phyloP scores from a whole-genome alignment of 2,113 vertebrate genomes.

The Neotoma lepida region DNA sequence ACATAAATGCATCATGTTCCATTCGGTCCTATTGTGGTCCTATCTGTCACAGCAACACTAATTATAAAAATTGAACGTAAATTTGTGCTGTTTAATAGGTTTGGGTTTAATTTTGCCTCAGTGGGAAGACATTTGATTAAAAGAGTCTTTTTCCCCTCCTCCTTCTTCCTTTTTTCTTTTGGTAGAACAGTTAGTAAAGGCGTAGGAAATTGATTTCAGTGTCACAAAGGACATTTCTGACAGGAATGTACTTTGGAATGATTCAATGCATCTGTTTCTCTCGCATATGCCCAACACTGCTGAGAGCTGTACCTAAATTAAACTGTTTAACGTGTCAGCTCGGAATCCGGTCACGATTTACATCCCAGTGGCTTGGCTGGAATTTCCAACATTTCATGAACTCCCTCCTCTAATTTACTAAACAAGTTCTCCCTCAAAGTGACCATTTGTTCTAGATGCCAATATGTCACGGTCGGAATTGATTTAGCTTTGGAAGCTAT shows the following conservation, averaged over 20 bases:
- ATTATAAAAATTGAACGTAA: slow-evolving; percentile 84
- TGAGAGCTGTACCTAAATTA: slow-evolving; percentile 85
- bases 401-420: slow-evolving; percentile 73
- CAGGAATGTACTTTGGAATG: slow-evolving; percentile 85
- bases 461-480: slow-evolving; percentile 1
- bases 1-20: slow-evolving; percentile 69
- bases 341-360: slow-evolving; percentile 81
- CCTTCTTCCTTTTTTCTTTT: slow-evolving; percentile 68
- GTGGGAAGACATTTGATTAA: slow-evolving; percentile 69
- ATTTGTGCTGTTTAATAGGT: slow-evolving; percentile 74
- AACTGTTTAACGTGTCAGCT: slow-evolving; percentile 86
- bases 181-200: slow-evolving; percentile 79
- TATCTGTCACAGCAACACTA: slow-evolving; percentile 88
- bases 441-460: slow-evolving; percentile 66
- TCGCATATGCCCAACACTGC: slow-evolving; percentile 79
- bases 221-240: slow-evolving; percentile 85
- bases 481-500: slow-evolving; percentile 26
- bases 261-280: slow-evolving; percentile 86
- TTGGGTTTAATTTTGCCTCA: slow-evolving; percentile 73
- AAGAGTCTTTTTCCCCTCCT: slow-evolving; percentile 65
- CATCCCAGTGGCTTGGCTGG: slow-evolving; percentile 77
- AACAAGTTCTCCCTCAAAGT: slow-evolving; percentile 66
- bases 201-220: slow-evolving; percentile 85
- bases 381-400: slow-evolving; percentile 82
- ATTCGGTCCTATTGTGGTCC: slow-evolving; percentile 75